Evolutionary conservation across 2,888 invertebrate genomes (phyloP), one percentile per base, ranked within the genome.

Genomic region (Eristalinus sepulchralis): DNA sequence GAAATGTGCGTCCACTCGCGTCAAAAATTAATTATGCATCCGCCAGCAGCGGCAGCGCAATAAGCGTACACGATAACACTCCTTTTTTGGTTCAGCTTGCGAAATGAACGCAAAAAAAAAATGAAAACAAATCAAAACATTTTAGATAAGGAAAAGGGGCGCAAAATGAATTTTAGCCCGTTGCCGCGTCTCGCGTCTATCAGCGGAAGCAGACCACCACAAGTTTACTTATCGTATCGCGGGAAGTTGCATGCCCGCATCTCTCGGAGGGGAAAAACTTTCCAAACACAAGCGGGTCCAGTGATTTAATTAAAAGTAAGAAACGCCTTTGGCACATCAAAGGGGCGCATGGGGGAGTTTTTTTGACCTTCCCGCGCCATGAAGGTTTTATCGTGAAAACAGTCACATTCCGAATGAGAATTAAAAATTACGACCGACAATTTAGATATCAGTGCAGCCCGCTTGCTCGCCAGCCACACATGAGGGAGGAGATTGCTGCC

Each of bases 381-480:
- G 0, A 0, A 5, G 22, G 66, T 34, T n/a, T 68, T 81, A 64
- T 62, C 72, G 81, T 66, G 60, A 73, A 85, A 77, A 85, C 81
- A 85, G 81, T 81, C 78, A 73, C 72, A 82, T 73, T 36, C 77
- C 34, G 55, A 81, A 82, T 70, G 81, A 73, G 64, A 78, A 85
- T 85, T 85, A 66, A 85, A 85, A 85, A 85, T 85, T 85, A 85
- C 71, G 72, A 64, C 81, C 60, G 68, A 57, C 84, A 85, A 81
- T 85, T 85, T 72, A 85, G 77, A 81, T 81, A 85, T 67, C 84
- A 79, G 33, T 62, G 76, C 47, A 59, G 62, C 79, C 75, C 64
- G 62, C 68, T 13, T 22, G 11, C 62, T 55, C 66, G 60, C 36
- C 22, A 22, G 36, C 59, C 17, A 9, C 34, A 62, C 68, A 63